Evolutionary conservation across 1,140 invertebrate species (phyloP).

Genomic region (Oscheius sp.): DNA sequence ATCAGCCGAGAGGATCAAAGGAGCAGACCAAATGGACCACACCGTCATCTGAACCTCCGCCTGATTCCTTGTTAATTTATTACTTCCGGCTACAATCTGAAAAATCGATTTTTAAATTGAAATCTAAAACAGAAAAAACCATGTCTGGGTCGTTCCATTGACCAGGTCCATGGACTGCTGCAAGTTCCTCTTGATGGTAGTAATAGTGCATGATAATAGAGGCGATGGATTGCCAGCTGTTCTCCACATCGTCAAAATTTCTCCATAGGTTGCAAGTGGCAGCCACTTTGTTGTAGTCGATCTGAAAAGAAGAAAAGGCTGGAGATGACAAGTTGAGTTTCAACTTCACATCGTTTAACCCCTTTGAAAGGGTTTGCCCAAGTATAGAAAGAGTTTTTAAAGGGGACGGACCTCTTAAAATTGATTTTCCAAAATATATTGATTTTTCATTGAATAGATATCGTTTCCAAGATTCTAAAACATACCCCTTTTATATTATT

Average conservation of each 20-base stretch:
- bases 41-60: constrained; percentile 93
- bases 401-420: too few relatives aligned
- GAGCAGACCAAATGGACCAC: constrained; percentile 90
- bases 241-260: constrained; percentile 90
- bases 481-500: too few relatives aligned
- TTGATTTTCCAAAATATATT: too few relatives aligned
- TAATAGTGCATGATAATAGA: constrained; percentile 93
- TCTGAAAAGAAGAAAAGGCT: constrained; percentile 2
- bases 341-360: too few relatives aligned
- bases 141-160: constrained; percentile 98
- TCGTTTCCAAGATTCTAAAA: too few relatives aligned
- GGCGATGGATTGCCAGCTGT: constrained; percentile 77
- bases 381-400: too few relatives aligned
- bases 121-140: constrained; percentile 68
- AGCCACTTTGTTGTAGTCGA: constrained; percentile 79
- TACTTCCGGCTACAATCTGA: constrained; percentile 90
- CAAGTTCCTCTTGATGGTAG: constrained; percentile 83
- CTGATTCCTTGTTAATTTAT: constrained; percentile 89
- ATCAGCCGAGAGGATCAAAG: constrained; percentile 93
- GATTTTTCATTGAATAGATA: too few relatives aligned
- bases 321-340: not conserved
- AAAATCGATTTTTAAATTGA: constrained; percentile 54
- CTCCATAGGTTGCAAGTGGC: constrained; percentile 90
- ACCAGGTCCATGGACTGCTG: constrained; percentile 85
- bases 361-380: too few relatives aligned